These are phyloP conservation scores for Pseudococcus viburni DNA, from an alignment of 2,888 invertebrate genomes.

Conservation along the genomic window DNA sequence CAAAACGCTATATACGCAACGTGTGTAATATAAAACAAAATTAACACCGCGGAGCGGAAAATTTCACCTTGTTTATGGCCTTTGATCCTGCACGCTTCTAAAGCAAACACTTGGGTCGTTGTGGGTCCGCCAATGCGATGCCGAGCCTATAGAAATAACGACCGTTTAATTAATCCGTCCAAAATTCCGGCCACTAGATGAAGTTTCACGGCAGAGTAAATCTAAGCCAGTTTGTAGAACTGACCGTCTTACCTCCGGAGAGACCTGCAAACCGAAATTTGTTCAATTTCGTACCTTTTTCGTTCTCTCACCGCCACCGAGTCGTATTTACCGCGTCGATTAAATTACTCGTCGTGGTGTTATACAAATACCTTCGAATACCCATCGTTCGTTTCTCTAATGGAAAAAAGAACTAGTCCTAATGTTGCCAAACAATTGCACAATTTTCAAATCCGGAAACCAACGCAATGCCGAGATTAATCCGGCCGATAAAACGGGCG, in stretches of 20 bases:
- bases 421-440: conserved; percentile 19
- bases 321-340: background rate
- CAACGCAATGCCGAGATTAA: background rate
- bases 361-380: too few species aligned
- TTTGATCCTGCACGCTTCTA: background rate
- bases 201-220: background rate
- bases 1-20: background rate
- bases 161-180: conserved; percentile 8
- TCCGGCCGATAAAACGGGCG: conserved; percentile 17
- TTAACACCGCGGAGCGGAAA: background rate
- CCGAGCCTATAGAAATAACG: background rate
- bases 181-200: background rate
- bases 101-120: background rate
- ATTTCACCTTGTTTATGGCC: conserved; percentile 9
- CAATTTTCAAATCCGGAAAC: conserved; percentile 20
- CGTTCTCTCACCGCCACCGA: too few species aligned
- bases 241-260: background rate
- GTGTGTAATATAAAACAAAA: conserved; percentile 3
- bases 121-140: background rate
- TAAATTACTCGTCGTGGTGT: background rate
- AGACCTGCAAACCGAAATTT: background rate
- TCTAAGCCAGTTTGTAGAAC: background rate
- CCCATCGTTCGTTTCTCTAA: background rate
- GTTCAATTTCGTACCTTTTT: background rate
- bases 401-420: background rate